Conservation (phyloP, 2,113 vertebrate species). For the Phoxinus phoxinus region DNA sequence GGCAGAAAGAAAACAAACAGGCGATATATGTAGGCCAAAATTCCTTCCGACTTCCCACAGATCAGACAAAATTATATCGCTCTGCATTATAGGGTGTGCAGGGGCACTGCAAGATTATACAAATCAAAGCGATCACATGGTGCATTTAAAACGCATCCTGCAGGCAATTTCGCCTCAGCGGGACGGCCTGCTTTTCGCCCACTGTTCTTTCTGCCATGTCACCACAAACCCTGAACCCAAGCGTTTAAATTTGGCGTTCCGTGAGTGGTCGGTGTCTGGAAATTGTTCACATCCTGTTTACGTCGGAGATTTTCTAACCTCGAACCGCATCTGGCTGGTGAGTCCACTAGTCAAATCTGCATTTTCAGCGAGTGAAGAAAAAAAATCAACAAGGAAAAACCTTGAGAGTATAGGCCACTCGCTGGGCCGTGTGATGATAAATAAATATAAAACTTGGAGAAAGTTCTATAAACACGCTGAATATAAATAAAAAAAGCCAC, state of each 20-base stretch:
- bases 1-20: conserved; percentile 28
- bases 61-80: conserved; percentile 31
- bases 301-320: conserved; percentile 73
- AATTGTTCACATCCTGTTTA: conserved; percentile 85
- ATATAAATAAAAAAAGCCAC: conserved; percentile 4
- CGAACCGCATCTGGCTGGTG: conserved; percentile 75
- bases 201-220: conserved; percentile 71
- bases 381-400: not conserved
- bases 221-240: conserved; percentile 78
- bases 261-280: conserved; percentile 79
- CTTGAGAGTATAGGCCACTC: conserved; percentile 10
- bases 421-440: not conserved
- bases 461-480: not conserved
- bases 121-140: conserved; percentile 35
- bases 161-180: conserved; percentile 64
- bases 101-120: conserved; percentile 21
- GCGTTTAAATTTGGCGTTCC: conserved; percentile 78
- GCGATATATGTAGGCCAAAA: conserved; percentile 44
- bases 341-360: conserved; percentile 68
- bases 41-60: conserved; percentile 26
- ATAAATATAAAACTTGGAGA: not conserved
- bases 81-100: conserved; percentile 51
- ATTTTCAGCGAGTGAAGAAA: conserved; percentile 45
- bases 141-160: conserved; percentile 54
- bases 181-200: conserved; percentile 56